Conservation (phyloP, 2,888 invertebrate species). For the Drosophila mimica region DNA sequence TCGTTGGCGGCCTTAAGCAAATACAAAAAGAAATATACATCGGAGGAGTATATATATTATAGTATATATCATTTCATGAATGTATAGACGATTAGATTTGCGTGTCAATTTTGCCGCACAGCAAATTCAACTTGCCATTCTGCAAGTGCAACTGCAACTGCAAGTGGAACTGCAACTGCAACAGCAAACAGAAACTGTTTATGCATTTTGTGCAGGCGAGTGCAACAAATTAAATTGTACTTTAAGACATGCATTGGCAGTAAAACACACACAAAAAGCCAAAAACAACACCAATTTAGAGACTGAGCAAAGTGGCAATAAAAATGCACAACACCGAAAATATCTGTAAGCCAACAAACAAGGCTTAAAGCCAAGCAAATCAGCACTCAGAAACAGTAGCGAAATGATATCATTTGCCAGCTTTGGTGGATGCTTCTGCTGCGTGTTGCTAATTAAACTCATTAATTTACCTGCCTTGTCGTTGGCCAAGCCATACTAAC, state of each 20-base stretch:
- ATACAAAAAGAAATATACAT: constrained; percentile 26
- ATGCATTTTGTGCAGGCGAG: constrained; percentile 81
- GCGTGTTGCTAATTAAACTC: constrained; percentile 78
- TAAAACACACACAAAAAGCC: constrained; percentile 46
- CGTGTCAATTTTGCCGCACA: constrained; percentile 70
- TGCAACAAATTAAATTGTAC: constrained; percentile 81
- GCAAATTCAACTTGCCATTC: constrained; percentile 1
- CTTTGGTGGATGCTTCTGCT: constrained; percentile 40
- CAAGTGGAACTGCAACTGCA: constrained; percentile 27
- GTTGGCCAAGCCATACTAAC: constrained; percentile 39
- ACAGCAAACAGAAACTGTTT: constrained; percentile 61
- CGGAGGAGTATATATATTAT: not conserved
- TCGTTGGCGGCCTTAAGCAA: constrained; percentile 67
- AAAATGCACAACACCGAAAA: constrained; percentile 71
- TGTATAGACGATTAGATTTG: constrained; percentile 52
- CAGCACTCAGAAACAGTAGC: constrained; percentile 17
- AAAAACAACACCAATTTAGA: constrained; percentile 40
- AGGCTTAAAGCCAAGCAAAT: constrained; percentile 10
- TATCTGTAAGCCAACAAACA: constrained; percentile 37
- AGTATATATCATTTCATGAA: not conserved
- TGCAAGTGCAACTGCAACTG: constrained; percentile 9
- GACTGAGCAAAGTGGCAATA: constrained; percentile 74
- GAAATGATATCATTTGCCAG: constrained; percentile 64
- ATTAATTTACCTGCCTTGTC: constrained; percentile 66
- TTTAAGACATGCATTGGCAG: constrained; percentile 80